phyloP scores from a whole-genome alignment of 2,888 invertebrate species.

The Callyntrura sp. region DNA sequence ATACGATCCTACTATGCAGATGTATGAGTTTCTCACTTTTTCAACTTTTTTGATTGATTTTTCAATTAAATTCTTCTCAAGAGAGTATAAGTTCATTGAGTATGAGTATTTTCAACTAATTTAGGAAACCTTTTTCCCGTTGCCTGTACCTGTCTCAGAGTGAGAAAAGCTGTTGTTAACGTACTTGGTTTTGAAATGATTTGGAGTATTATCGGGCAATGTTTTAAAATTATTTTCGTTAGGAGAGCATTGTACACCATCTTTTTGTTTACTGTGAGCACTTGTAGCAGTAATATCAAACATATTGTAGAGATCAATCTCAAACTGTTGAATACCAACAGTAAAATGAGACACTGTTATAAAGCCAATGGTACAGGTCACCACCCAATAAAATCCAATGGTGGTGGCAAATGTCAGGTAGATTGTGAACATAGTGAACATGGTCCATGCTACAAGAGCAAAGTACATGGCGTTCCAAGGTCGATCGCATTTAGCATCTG shows the following conservation, averaged over 20 bases:
- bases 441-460: conserved; percentile 90
- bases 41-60: too few species aligned
- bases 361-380: conserved; percentile 87
- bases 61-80: too few species aligned
- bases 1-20: too few species aligned
- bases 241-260: too few species aligned
- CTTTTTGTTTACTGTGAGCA: too few species aligned
- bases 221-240: too few species aligned
- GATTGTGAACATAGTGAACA: conserved; percentile 87
- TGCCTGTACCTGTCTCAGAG: neutral
- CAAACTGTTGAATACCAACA: conserved; percentile 88
- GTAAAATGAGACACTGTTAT: conserved; percentile 87
- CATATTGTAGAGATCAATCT: conserved; percentile 85
- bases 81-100: too few species aligned
- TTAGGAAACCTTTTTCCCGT: conserved; percentile 54
- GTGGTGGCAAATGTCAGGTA: conserved; percentile 85
- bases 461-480: conserved; percentile 86
- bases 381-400: conserved; percentile 87
- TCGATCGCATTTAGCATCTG: conserved; percentile 74
- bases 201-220: too few species aligned
- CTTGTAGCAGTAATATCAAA: conserved; percentile 64
- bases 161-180: too few species aligned
- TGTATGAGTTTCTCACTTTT: too few species aligned
- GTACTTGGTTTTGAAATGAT: too few species aligned
- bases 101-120: neutral